A percentile compares a stretch with the other conserved stretches of the same genome.
Evolutionary conservation across 2,797 vertebrate species (phyloP).

Genomic region (Urophycis tenuis): DNA sequence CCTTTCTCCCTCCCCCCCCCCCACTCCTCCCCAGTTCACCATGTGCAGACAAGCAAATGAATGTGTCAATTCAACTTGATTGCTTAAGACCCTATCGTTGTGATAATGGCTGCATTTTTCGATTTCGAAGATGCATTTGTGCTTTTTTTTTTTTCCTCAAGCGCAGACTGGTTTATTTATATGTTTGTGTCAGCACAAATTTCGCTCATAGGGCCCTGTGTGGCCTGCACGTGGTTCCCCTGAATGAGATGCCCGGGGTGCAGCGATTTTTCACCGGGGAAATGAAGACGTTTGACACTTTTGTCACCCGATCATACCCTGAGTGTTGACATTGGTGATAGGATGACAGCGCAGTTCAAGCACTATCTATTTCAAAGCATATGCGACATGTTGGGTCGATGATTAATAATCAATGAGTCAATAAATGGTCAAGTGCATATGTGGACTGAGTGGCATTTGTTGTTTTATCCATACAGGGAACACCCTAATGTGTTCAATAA

Average conservation of each 20-base stretch:
- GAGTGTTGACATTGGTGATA: background rate
- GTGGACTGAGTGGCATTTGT: background rate
- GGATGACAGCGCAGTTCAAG: background rate
- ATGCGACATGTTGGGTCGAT: background rate
- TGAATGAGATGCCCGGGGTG: background rate
- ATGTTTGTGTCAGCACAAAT: background rate
- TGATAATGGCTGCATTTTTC: background rate
- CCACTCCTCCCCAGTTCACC: conserved; percentile 2
- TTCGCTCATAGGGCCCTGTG: background rate
- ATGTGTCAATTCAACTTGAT: conserved; percentile 15
- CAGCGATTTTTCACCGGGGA: background rate
- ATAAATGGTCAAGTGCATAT: background rate
- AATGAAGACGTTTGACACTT: background rate
- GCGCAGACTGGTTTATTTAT: background rate
- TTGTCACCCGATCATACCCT: background rate
- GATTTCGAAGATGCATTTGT: background rate
- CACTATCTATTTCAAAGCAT: background rate
- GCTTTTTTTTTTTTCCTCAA: background rate
- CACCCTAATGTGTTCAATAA: background rate
- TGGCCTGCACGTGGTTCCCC: background rate
- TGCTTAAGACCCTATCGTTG: conserved; percentile 7
- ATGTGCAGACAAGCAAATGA: conserved; percentile 22
- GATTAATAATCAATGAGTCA: background rate
- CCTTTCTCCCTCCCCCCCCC: background rate
- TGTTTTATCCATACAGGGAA: background rate